Evolutionary conservation across 2,888 invertebrate genomes (phyloP).

Genomic region (Mythimna albipuncta): DNA sequence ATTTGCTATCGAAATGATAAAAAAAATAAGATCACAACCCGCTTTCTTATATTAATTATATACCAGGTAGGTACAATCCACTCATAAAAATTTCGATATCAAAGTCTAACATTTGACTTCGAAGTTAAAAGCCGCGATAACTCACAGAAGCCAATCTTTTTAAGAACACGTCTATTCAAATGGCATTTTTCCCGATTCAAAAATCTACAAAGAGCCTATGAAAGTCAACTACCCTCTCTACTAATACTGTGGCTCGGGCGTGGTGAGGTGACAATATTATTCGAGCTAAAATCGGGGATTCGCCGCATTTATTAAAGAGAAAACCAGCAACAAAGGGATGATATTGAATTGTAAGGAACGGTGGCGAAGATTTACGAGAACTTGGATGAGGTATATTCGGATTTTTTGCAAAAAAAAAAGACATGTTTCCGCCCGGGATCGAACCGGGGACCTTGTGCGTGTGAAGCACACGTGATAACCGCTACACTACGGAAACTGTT

Average conservation of each 20-base stretch:
- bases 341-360: slow-evolving; percentile 89
- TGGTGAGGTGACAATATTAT: slow-evolving; percentile 88
- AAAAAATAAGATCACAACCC: no score
- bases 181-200: slow-evolving; percentile 64
- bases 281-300: slow-evolving; percentile 85
- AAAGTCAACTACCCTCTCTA: slow-evolving; percentile 73
- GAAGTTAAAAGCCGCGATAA: slow-evolving; percentile 38
- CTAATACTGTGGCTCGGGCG: slow-evolving; percentile 63
- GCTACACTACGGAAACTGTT: slow-evolving; percentile 93
- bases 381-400: slow-evolving; percentile 68
- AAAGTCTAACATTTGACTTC: slow-evolving; percentile 9
- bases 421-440: slow-evolving; percentile 68
- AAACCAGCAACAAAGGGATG: slow-evolving; percentile 90
- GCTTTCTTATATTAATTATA: not conserved
- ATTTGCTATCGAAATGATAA: no score
- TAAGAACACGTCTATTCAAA: slow-evolving; percentile 63
- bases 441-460: slow-evolving; percentile 94
- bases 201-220: slow-evolving; percentile 70
- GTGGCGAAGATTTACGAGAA: slow-evolving; percentile 60
- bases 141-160: slow-evolving; percentile 57
- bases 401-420: not conserved
- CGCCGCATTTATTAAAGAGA: slow-evolving; percentile 89
- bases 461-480: slow-evolving; percentile 95
- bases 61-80: not conserved
- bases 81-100: slow-evolving; percentile 3